Conservation (phyloP, 2,888 invertebrate genomes). For the Trichacis sp. region DNA sequence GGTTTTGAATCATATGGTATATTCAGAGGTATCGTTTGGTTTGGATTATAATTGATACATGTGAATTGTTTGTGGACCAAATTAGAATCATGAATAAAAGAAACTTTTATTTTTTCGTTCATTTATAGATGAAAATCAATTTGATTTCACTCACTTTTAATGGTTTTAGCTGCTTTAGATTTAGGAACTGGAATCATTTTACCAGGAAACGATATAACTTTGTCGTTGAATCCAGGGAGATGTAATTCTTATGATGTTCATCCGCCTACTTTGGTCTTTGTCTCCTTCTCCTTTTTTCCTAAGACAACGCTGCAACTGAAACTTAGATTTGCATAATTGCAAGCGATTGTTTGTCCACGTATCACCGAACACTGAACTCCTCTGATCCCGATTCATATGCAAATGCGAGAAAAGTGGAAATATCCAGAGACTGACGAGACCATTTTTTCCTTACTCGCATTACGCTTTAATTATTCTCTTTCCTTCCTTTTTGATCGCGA, state of each 20-base stretch:
- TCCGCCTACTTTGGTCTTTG: conserved; percentile 38
- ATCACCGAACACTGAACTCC: conserved; percentile 53
- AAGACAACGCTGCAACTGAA: conserved; percentile 55
- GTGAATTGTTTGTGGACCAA: too few species aligned
- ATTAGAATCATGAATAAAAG: too few species aligned
- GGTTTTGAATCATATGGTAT: neutral
- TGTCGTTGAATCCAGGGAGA: too few species aligned
- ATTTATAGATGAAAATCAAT: too few species aligned
- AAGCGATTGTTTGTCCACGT: conserved; percentile 63
- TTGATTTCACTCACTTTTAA: too few species aligned
- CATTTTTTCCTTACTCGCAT: conserved; percentile 40
- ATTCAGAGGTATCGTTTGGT: too few species aligned
- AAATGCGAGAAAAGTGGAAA: conserved; percentile 58
- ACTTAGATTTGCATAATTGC: conserved; percentile 64
- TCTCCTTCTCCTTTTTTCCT: conserved; percentile 38
- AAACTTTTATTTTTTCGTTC: too few species aligned
- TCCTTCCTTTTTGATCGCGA: conserved; percentile 13
- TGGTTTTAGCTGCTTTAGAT: too few species aligned
- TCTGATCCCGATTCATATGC: conserved; percentile 65
- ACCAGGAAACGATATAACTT: too few species aligned
- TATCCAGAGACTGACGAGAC: conserved; percentile 55
- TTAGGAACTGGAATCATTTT: too few species aligned
- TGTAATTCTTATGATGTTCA: conserved; percentile 35
- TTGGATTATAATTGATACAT: too few species aligned
- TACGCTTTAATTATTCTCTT: conserved; percentile 37